A percentile compares a stretch with the other conserved stretches of the same genome.
Conservation (phyloP, 2,797 vertebrate species). For the Mastacembelus armatus region DNA sequence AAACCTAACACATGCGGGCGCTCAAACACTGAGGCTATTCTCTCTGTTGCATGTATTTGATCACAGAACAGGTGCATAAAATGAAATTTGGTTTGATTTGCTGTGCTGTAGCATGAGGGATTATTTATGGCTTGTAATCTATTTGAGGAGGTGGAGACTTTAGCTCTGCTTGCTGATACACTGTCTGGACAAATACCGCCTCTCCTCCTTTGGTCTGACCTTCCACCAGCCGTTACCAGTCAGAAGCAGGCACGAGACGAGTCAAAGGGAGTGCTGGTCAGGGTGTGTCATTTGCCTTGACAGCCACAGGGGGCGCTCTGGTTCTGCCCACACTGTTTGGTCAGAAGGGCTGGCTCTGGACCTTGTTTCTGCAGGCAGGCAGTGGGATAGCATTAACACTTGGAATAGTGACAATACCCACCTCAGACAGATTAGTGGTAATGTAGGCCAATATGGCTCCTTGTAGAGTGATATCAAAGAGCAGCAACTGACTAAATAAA, state of each 20-base stretch:
- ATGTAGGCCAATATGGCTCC: conserved; percentile 33
- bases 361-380: conserved; percentile 73
- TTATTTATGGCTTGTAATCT: conserved; percentile 60
- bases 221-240: conserved; percentile 32
- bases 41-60: conserved; percentile 7
- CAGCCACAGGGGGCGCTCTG: conserved; percentile 80
- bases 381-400: conserved; percentile 57
- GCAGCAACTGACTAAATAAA: conserved; percentile 14
- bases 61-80: conserved; percentile 3
- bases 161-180: conserved; percentile 24
- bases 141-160: conserved; percentile 37
- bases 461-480: not conserved
- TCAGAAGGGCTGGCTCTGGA: conserved; percentile 43
- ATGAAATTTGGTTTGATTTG: conserved; percentile 50
- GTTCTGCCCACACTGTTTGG: conserved; percentile 60
- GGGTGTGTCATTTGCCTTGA: conserved; percentile 66
- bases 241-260: conserved; percentile 32
- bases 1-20: conserved; percentile 17
- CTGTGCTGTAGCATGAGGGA: conserved; percentile 41
- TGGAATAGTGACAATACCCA: conserved; percentile 45
- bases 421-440: conserved; percentile 51
- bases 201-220: conserved; percentile 53
- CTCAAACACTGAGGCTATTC: conserved; percentile 10
- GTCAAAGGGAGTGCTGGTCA: conserved; percentile 16
- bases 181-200: conserved; percentile 35